Evolutionary conservation across 2,888 invertebrate genomes (phyloP).

Genomic region (Hirtodrosophila cameraria): DNA sequence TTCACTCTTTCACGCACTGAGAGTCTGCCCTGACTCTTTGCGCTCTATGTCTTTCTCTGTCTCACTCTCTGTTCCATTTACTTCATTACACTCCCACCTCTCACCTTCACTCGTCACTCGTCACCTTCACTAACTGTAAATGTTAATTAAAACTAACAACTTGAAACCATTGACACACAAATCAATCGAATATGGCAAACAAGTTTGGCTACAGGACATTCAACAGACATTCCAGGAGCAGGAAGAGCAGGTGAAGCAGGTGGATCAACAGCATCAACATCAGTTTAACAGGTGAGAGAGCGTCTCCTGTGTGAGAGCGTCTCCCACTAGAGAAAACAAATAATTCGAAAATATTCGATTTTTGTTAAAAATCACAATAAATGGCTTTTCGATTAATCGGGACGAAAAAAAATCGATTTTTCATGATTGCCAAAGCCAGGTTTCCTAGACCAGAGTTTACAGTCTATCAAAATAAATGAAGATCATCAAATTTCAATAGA

Average conservation of each 20-base stretch:
- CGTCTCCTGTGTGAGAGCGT: no score
- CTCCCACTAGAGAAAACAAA: no score
- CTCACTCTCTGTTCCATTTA: neutral
- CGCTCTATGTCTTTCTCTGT: neutral
- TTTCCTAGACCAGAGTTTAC: no score
- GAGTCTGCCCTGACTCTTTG: constrained; percentile 8
- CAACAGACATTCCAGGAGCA: constrained; percentile 85
- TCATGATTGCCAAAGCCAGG: no score
- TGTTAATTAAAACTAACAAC: constrained; percentile 31
- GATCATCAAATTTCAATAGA: no score
- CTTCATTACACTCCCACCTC: neutral
- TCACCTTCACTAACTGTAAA: neutral
- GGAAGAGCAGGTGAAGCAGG: constrained; percentile 16
- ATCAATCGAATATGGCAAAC: constrained; percentile 28
- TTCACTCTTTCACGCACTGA: constrained; percentile 10
- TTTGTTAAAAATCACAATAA: no score
- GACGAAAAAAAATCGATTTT: no score
- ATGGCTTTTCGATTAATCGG: no score
- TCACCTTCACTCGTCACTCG: neutral
- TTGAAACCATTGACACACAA: constrained; percentile 28
- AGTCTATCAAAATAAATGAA: no score
- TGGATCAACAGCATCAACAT: neutral
- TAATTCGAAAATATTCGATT: no score
- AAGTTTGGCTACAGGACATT: constrained; percentile 91
- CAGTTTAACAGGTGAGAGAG: constrained; percentile 24